Percentiles rank a stretch among this genome's conserved stretches.
Evolutionary conservation across 2,888 invertebrate genomes (phyloP).

Genomic region (Melanotus villosus): DNA sequence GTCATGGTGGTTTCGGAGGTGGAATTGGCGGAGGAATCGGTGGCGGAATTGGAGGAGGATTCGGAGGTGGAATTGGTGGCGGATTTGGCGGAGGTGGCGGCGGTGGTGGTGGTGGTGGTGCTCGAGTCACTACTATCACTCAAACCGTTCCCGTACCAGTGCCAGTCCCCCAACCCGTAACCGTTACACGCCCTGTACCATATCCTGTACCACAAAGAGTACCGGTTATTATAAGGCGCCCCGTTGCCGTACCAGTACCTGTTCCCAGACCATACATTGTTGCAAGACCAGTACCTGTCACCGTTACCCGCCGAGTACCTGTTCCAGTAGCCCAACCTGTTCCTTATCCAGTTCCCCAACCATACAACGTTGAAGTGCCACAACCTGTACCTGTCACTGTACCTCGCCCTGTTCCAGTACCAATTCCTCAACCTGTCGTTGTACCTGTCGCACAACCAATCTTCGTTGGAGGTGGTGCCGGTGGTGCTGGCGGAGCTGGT

Average conservation of each 20-base stretch:
- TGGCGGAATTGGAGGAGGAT: conserved; percentile 22
- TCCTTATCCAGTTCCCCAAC: conserved; percentile 54
- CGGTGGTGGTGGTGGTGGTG: conserved; percentile 56
- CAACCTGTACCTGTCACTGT: conserved; percentile 36
- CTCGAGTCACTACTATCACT: conserved; percentile 62
- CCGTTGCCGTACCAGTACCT: conserved; percentile 62
- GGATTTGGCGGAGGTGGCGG: conserved; percentile 42
- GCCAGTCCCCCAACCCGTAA: conserved; percentile 38
- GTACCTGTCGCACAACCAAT: conserved; percentile 61
- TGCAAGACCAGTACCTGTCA: conserved; percentile 58
- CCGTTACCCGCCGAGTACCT: conserved; percentile 56
- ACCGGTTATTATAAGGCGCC: conserved; percentile 53
- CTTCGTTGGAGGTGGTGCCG: conserved; percentile 31
- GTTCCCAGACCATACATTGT: conserved; percentile 51
- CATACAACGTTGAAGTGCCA: conserved; percentile 52
- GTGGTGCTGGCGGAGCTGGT: conserved; percentile 41
- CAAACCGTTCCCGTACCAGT: conserved; percentile 57
- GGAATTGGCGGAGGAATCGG: not conserved
- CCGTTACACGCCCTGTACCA: conserved; percentile 51
- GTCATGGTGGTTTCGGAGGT: conserved; percentile 2
- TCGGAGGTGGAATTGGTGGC: conserved; percentile 34
- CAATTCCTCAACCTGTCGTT: conserved; percentile 65
- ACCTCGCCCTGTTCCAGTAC: conserved; percentile 52
- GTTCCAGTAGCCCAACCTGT: conserved; percentile 53
- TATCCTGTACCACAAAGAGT: conserved; percentile 53